A percentile compares a stretch with the other conserved stretches of the same genome.
These are phyloP conservation scores for Hyaena hyaena DNA, from an alignment of 2,113 vertebrate genomes.

Conservation along the genomic window DNA sequence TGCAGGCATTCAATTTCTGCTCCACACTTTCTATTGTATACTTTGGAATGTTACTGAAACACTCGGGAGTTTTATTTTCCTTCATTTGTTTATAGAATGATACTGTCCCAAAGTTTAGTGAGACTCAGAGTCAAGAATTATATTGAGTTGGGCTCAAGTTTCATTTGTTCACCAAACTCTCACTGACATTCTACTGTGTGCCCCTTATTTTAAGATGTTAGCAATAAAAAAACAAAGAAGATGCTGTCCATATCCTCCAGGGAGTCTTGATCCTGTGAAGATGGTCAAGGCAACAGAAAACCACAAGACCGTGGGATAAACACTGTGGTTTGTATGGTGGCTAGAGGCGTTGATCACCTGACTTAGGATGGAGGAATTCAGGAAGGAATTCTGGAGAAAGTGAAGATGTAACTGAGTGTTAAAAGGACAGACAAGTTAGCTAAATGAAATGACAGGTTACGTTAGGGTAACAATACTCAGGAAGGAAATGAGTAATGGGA, in stretches of 20 bases:
- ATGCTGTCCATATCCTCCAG: background rate
- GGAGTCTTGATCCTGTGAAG: background rate
- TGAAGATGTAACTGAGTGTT: background rate
- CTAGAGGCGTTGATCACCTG: background rate
- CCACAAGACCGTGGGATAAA: background rate
- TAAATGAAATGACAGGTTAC: background rate
- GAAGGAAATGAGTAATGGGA: background rate
- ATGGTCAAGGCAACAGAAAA: background rate
- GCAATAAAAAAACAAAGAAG: background rate
- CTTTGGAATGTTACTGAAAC: background rate
- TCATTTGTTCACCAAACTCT: background rate
- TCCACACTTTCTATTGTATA: background rate
- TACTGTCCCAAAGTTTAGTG: background rate
- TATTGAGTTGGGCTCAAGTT: background rate
- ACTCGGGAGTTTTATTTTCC: background rate
- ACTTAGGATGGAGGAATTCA: background rate
- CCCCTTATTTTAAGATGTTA: background rate
- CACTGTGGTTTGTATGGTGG: background rate
- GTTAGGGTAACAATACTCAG: background rate
- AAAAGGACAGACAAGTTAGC: background rate
- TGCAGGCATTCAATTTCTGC: background rate
- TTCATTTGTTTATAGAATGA: conserved; percentile 5
- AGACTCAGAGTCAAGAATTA: background rate
- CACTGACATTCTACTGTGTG: background rate
- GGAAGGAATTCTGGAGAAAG: background rate